Base-by-base conservation (phyloP, 2,797 vertebrate genomes). In the Anas flavirostris region DNA sequence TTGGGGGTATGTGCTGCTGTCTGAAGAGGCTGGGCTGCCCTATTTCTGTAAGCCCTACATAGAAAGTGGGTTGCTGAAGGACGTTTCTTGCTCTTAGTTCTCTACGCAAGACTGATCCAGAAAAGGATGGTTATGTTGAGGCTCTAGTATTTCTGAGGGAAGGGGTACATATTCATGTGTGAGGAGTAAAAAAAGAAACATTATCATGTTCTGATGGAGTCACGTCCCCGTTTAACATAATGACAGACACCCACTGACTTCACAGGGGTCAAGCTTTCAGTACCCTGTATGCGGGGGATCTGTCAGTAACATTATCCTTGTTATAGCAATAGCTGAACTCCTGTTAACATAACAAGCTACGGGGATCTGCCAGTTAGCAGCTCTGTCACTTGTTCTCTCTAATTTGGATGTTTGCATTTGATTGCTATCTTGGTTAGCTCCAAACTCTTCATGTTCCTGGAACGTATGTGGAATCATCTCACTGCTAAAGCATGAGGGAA, bases 341-440 rank as follows among this genome's bases (percentile, higher is more conserved):
- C 74, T 67, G 86, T 70, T 96, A 85, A 72, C 84, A 94, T 53
- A 82, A 79, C 86, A 85, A 92, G 91, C 84, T 88, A 64, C 31
- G 0, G 48, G 33, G 90, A 93, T 1, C 88, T 94, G 92, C 90
- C 90, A 85, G 94, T 95, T 96, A 94, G 86, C 96, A 95, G 93
- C 86, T 95, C 95, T 96, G 92, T 95, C 92, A 85, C 77, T 93
- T 64, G 18, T 0, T 0, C 62, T 96, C 79, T 39, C 44, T 60
- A 64, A 35, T 50, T 72, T 14, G 74, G 93, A 46, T 21, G n/a
- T 53, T 60, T 64, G 68, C 29, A 7, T 92, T 77, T 1, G 84
- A 96, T 52, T 96, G 95, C 96, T 96, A 95, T 94, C 96, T 96
- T 95, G 72, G 91, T 85, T 95, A 96, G 48, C 56, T 60, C 84